Base-by-base conservation (phyloP, 2,888 invertebrate genomes). In the Ormia ochracea region DNA sequence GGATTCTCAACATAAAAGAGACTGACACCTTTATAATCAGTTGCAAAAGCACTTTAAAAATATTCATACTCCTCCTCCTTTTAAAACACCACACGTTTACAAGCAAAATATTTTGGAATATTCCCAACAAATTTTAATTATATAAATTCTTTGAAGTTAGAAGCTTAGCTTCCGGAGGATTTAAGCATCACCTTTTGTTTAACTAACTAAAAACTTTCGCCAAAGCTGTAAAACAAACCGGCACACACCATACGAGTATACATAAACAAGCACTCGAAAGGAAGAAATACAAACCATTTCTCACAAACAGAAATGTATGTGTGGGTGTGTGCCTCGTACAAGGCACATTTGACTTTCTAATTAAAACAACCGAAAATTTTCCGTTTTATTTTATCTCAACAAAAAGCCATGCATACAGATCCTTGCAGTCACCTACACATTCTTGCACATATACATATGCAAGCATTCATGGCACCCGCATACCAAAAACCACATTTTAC, bases 301-400 rank as follows among this genome's bases (percentile, higher is more conserved):
- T 19, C 33, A 28, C 10, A 43, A 10, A 56, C 17, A 3, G 4
- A 36, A 65, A 61, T 50, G n/a, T 65, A 50, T 74, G 26, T 58
- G 69, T 68, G 36, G 33, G 52, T 72, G 17, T 76, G 74, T 84
- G 82, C 73, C 75, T 63, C 43, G 59, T 82, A 23, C 5, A 33
- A 38, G 21, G 19, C 31, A 66, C 26, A 36, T 63, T 66, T 72
- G 82, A 85, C 84, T 85, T 86, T 86, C 58, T 87, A 87, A 87
- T 87, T 87, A 87, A 83, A 85, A 84, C 83, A 84, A 83, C 80
- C 79, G 81, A 83, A 82, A 66, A 77, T 72, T 81, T 83, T 63
- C 4, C 76, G 33, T 50, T 59, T 43, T 33, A 78, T 41, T 65
- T 73, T 14, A 38, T 65, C 43, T 63, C 21, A 69, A 81, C 81